Evolutionary conservation across 2,113 vertebrate species (phyloP).

Genomic region (Odocoileus hemionus): DNA sequence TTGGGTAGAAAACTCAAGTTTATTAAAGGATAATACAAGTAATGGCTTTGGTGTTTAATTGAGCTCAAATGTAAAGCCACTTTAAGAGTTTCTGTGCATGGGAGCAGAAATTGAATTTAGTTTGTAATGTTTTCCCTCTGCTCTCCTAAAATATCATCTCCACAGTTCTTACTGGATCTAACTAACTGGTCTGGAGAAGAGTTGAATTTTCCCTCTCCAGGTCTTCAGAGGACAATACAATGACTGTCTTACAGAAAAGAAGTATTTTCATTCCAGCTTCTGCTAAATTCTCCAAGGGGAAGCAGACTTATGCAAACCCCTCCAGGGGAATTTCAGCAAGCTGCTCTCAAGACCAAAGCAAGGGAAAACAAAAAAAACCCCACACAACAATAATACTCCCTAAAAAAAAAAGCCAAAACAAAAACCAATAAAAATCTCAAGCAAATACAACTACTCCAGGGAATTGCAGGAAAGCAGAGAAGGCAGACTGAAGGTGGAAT

Average conservation of each 20-base stretch:
- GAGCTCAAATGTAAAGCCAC: background rate
- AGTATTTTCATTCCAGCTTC: background rate
- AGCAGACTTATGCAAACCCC: background rate
- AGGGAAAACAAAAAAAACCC: background rate
- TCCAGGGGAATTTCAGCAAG: background rate
- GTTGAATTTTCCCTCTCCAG: background rate
- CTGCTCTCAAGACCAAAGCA: conserved; percentile 3
- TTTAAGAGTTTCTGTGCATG: background rate
- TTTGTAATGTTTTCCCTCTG: background rate
- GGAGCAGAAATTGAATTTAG: background rate
- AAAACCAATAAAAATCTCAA: background rate
- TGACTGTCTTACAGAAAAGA: background rate
- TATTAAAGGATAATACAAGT: background rate
- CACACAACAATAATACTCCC: background rate
- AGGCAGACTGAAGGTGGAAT: background rate
- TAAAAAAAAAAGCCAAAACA: background rate
- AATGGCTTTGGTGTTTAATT: background rate
- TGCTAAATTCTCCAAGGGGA: background rate
- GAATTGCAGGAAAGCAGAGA: background rate
- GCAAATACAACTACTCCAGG: background rate
- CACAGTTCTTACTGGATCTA: background rate
- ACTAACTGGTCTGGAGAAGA: background rate
- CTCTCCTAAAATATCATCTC: background rate
- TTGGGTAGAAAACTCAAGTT: background rate
- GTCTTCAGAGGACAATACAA: background rate